Conservation (phyloP, 2,888 invertebrate species). For the Cataglyphis altisquamis region DNA sequence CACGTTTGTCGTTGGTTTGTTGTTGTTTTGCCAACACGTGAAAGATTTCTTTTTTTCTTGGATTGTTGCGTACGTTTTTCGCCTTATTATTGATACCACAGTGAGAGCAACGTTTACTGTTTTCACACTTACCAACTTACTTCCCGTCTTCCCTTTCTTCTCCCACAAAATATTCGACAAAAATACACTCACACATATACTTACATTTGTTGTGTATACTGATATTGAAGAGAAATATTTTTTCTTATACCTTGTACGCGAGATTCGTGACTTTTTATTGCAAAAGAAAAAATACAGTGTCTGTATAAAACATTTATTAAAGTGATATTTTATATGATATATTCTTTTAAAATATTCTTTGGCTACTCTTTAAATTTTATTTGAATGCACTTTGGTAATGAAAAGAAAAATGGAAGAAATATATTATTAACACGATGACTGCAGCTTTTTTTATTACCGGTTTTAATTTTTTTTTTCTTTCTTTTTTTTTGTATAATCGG, state of each 20-base stretch:
- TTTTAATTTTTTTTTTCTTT: background rate
- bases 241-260: background rate
- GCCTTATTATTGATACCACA: constrained; percentile 77
- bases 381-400: background rate
- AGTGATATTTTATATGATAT: background rate
- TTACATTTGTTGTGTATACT: constrained; percentile 11
- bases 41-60: constrained; percentile 74
- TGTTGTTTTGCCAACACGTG: constrained; percentile 83
- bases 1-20: constrained; percentile 86
- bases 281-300: background rate
- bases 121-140: constrained; percentile 59
- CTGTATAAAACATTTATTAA: background rate
- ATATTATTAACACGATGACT: background rate
- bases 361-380: background rate
- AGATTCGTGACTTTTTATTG: background rate
- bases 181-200: constrained; percentile 23
- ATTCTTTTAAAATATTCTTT: background rate
- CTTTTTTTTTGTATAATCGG: too few species aligned
- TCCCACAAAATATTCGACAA: constrained; percentile 28
- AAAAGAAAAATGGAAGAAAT: background rate
- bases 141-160: constrained; percentile 2
- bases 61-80: constrained; percentile 76
- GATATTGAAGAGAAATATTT: background rate
- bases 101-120: constrained; percentile 71
- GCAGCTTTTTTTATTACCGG: background rate